Evolutionary conservation across 1,140 invertebrate genomes (phyloP).

Genomic region (Drusus annulatus): DNA sequence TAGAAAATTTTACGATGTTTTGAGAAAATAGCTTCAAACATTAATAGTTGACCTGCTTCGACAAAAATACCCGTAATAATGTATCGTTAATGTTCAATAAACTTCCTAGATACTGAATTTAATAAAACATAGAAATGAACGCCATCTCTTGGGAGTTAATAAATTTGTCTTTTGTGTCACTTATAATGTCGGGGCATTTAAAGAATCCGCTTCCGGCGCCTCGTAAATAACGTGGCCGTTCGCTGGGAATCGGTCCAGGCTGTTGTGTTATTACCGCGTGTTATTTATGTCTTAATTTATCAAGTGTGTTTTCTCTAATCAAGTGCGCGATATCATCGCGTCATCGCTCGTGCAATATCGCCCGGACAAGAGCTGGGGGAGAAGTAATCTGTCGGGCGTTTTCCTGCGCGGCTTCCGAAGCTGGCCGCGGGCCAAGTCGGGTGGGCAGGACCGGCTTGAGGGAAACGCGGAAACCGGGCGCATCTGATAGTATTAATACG

Average conservation of each 20-base stretch:
- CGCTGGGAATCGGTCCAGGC: no score
- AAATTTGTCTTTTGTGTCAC: slow-evolving; percentile 20
- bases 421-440: slow-evolving; percentile 23
- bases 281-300: slow-evolving; percentile 21
- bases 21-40: no score
- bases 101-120: slow-evolving; percentile 5
- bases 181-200: background rate
- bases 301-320: slow-evolving; percentile 24
- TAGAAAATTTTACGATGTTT: no score
- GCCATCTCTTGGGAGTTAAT: slow-evolving; percentile 20
- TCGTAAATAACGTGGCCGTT: background rate
- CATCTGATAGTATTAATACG: no score
- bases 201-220: slow-evolving; percentile 5
- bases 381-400: slow-evolving; percentile 6
- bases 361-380: background rate
- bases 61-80: slow-evolving; percentile 25
- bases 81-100: slow-evolving; percentile 38
- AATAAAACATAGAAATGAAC: slow-evolving; percentile 9
- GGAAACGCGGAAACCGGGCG: no score
- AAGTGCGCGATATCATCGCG: slow-evolving; percentile 11
- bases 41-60: slow-evolving; percentile 22
- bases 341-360: slow-evolving; percentile 2
- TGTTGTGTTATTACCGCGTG: background rate
- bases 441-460: background rate
- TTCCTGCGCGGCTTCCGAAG: background rate